phyloP scores from a whole-genome alignment of 2,888 invertebrate genomes.

The Heterodera filipjevi region DNA sequence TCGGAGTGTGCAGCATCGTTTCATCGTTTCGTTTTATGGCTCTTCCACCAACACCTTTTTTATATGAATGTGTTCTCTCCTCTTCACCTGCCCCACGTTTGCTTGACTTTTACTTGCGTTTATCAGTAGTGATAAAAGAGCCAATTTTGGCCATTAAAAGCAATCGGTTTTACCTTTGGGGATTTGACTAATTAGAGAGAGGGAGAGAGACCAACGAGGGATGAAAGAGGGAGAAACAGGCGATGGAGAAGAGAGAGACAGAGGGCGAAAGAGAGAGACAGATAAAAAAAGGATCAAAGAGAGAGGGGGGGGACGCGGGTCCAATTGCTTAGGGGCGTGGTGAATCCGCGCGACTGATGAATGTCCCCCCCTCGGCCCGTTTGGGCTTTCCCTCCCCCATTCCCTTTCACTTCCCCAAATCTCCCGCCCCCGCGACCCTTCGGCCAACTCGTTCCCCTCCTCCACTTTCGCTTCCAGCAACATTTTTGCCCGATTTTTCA shows the following conservation, averaged over 20 bases:
- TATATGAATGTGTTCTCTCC: not conserved
- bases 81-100: not conserved
- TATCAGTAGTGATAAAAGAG: not conserved
- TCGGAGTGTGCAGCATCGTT: no score
- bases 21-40: not conserved
- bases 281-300: no score
- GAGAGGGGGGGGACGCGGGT: not conserved
- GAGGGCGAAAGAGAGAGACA: not conserved
- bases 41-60: not conserved
- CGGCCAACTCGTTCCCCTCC: not conserved
- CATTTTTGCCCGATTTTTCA: not conserved
- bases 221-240: no score
- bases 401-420: constrained; percentile 14
- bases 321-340: not conserved
- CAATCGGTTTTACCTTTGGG: not conserved
- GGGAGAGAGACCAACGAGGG: no score
- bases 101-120: not conserved
- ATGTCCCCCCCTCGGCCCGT: not conserved
- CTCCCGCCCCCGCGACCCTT: not conserved
- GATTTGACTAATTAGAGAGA: not conserved
- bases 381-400: not conserved
- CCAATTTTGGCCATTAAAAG: not conserved
- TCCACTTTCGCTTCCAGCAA: not conserved
- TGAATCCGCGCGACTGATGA: not conserved
- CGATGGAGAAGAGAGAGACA: no score